phyloP scores from a whole-genome alignment of 2,888 invertebrate genomes.

The Gisinianus flammeolus region DNA sequence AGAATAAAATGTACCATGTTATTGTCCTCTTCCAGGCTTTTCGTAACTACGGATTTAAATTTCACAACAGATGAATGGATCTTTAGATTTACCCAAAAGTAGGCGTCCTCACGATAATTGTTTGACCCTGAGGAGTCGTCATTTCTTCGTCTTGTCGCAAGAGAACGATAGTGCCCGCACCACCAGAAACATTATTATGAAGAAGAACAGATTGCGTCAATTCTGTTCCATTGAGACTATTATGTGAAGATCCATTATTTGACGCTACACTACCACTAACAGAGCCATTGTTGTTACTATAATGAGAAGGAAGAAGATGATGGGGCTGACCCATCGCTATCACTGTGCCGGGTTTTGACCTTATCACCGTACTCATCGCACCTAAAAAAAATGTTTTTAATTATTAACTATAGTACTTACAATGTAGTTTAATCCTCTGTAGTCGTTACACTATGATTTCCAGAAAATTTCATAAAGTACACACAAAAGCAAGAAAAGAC shows the following conservation, averaged over 20 bases:
- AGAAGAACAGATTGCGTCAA: slow-evolving; percentile 22
- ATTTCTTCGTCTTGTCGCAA: slow-evolving; percentile 55
- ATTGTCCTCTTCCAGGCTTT: too few relatives aligned
- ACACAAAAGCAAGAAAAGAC: too few relatives aligned
- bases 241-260: slow-evolving; percentile 31
- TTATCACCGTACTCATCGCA: slow-evolving; percentile 52
- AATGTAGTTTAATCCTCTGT: too few relatives aligned
- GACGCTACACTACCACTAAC: slow-evolving; percentile 37
- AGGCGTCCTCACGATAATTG: slow-evolving; percentile 56
- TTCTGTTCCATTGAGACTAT: slow-evolving; percentile 33
- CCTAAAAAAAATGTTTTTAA: slow-evolving; percentile 27
- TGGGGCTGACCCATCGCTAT: slow-evolving; percentile 40
- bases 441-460: too few relatives aligned
- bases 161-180: slow-evolving; percentile 51
- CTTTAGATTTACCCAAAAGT: slow-evolving; percentile 48
- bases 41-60: not conserved
- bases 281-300: slow-evolving; percentile 35
- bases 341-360: slow-evolving; percentile 27
- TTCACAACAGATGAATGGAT: not conserved
- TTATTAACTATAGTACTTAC: not conserved
- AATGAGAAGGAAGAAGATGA: slow-evolving; percentile 29
- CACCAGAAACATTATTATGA: slow-evolving; percentile 31
- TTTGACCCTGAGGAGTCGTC: slow-evolving; percentile 51
- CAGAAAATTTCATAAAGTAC: not conserved
- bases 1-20: not conserved